Percentiles rank a stretch among this genome's conserved stretches.
phyloP scores from a whole-genome alignment of 2,797 vertebrate genomes.

The Siniperca undulata region DNA sequence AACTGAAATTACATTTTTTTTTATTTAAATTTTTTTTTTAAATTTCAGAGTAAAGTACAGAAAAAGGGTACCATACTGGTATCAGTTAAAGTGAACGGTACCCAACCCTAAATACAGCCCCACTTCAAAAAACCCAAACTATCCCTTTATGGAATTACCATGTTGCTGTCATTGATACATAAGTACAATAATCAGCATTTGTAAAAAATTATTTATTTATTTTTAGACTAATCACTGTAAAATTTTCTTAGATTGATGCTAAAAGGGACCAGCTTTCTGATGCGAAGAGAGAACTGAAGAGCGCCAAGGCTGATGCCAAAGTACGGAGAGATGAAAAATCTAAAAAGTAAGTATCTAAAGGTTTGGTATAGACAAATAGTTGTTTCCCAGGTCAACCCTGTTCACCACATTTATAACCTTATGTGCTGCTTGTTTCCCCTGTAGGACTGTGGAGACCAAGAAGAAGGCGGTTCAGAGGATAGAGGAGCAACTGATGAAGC shows the following conservation, averaged over 20 bases:
- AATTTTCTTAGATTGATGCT: conserved; percentile 90
- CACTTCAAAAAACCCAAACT: too few species aligned
- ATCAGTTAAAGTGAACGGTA: too few species aligned
- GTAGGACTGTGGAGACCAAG: conserved; percentile 92
- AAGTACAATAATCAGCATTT: not conserved
- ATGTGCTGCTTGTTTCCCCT: not conserved
- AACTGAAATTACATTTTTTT: too few species aligned
- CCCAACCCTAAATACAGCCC: too few species aligned
- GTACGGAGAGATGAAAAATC: conserved; percentile 95
- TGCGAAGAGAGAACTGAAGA: conserved; percentile 95
- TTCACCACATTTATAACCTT: not conserved
- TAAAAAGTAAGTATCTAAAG: conserved; percentile 91
- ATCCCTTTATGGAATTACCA: not conserved
- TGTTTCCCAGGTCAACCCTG: not conserved
- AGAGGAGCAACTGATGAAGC: conserved; percentile 97
- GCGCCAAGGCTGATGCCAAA: conserved; percentile 97
- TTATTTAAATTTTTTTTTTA: too few species aligned
- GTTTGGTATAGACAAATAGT: not conserved
- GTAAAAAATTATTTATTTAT: not conserved
- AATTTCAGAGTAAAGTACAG: too few species aligned
- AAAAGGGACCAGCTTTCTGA: conserved; percentile 96
- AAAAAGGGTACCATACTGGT: too few species aligned
- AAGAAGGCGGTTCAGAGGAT: conserved; percentile 95
- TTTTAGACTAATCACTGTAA: not conserved
- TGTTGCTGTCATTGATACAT: not conserved